Conservation (phyloP, 1,140 invertebrate species). For the Acromyrmex echinatior region DNA sequence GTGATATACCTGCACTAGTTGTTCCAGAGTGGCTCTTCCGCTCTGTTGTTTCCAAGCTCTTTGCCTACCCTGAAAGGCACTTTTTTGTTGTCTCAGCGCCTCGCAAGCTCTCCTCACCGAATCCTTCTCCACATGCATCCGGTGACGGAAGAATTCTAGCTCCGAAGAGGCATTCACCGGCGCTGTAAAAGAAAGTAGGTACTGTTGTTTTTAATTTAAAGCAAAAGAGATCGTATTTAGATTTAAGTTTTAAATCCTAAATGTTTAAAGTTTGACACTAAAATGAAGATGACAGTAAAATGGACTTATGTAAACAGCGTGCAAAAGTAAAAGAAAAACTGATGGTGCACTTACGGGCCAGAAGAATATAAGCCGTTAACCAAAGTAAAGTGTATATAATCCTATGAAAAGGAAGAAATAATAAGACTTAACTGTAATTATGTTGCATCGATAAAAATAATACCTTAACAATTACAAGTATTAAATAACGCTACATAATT, state of each 20-base stretch:
- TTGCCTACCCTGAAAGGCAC: slow-evolving; percentile 87
- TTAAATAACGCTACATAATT: neutral
- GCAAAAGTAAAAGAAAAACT: slow-evolving; percentile 54
- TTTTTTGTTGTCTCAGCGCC: slow-evolving; percentile 88
- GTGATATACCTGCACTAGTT: slow-evolving; percentile 88
- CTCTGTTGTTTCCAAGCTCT: slow-evolving; percentile 89
- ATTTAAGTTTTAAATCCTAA: neutral
- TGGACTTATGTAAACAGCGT: slow-evolving; percentile 22
- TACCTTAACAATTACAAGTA: neutral
- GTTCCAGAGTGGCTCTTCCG: slow-evolving; percentile 88
- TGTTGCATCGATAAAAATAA: neutral
- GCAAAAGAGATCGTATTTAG: neutral
- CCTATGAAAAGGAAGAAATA: slow-evolving; percentile 61
- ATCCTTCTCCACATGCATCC: slow-evolving; percentile 92
- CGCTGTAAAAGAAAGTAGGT: slow-evolving; percentile 76
- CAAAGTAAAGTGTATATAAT: slow-evolving; percentile 76
- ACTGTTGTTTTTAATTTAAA: slow-evolving; percentile 51
- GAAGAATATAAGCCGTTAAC: slow-evolving; percentile 58
- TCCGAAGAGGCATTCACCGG: slow-evolving; percentile 88
- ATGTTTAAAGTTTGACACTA: neutral
- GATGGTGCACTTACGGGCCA: slow-evolving; percentile 68
- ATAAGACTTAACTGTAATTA: neutral
- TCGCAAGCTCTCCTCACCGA: slow-evolving; percentile 92
- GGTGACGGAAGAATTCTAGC: slow-evolving; percentile 92
- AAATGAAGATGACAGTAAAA: neutral